A percentile compares a stretch with the other conserved stretches of the same genome.
Conservation (phyloP, 2,888 invertebrate genomes). For the Oscheius sp. region DNA sequence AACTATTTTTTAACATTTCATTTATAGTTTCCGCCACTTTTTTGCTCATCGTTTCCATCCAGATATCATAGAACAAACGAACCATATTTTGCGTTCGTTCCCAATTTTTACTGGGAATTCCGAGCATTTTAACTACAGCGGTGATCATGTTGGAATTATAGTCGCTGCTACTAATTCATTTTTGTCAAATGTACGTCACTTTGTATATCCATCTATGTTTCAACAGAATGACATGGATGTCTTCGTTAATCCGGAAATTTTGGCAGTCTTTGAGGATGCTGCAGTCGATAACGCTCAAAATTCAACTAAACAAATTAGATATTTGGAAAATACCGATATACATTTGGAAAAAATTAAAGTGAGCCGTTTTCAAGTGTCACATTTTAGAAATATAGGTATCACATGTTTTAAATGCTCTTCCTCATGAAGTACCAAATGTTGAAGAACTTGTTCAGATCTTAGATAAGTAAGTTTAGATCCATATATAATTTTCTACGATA, state of each 20-base stretch:
- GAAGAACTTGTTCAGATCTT: slow-evolving; percentile 11
- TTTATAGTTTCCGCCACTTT: slow-evolving; percentile 66
- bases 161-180: slow-evolving; percentile 41
- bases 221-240: slow-evolving; percentile 46
- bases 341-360: slow-evolving; percentile 60
- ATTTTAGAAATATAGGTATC: not conserved
- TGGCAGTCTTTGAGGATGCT: slow-evolving; percentile 44
- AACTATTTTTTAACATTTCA: not conserved
- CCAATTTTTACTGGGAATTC: not conserved
- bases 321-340: slow-evolving; percentile 65
- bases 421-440: not conserved
- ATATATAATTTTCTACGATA: not conserved
- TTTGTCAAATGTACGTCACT: slow-evolving; percentile 5
- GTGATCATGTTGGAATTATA: slow-evolving; percentile 43
- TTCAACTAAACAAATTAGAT: slow-evolving; percentile 64
- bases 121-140: not conserved
- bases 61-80: slow-evolving; percentile 56
- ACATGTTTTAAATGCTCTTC: not conserved
- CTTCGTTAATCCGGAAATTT: slow-evolving; percentile 46
- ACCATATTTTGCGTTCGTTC: slow-evolving; percentile 40
- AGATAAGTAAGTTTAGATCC: slow-evolving; percentile 18
- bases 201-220: not conserved
- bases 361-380: not conserved
- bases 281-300: slow-evolving; percentile 10
- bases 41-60: slow-evolving; percentile 67